These are phyloP conservation scores for Pocillopora damicornis DNA, from an alignment of 64 coral and sea anemone species.

Conservation along the genomic window DNA sequence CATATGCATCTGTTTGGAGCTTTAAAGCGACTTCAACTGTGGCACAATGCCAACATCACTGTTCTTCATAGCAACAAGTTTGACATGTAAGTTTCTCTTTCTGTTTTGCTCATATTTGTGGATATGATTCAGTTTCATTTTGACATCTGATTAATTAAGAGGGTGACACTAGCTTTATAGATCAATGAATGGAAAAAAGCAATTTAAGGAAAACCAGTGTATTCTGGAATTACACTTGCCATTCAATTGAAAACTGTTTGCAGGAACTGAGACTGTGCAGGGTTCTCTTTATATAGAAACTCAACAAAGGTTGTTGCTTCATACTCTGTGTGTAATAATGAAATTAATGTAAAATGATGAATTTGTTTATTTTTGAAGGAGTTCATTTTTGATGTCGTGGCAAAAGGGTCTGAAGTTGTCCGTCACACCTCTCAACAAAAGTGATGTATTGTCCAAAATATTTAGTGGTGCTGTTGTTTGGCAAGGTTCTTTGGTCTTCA, in stretches of 20 bases:
- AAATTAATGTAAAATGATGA: not conserved
- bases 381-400: slow-evolving; percentile 28
- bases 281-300: too few species aligned
- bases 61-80: slow-evolving; percentile 15
- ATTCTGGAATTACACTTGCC: too few species aligned
- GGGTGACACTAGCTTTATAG: not conserved
- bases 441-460: not conserved
- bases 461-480: not conserved
- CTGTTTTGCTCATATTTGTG: not conserved
- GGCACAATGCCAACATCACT: slow-evolving; percentile 53
- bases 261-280: too few species aligned
- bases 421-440: not conserved
- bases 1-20: slow-evolving; percentile 54
- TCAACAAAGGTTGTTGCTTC: too few species aligned
- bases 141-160: too few species aligned
- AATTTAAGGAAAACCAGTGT: not conserved
- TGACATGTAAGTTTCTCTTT: slow-evolving; percentile 1
- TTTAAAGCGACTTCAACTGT: slow-evolving; percentile 53
- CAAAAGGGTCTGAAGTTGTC: slow-evolving; percentile 22
- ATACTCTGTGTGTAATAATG: too few species aligned
- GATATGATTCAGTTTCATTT: too few species aligned
- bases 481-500: slow-evolving; percentile 21
- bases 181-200: not conserved
- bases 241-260: too few species aligned
- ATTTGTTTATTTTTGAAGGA: slow-evolving; percentile 1